Evolutionary conservation across 1,140 invertebrate species (phyloP).

Genomic region (Periplaneta americana): DNA sequence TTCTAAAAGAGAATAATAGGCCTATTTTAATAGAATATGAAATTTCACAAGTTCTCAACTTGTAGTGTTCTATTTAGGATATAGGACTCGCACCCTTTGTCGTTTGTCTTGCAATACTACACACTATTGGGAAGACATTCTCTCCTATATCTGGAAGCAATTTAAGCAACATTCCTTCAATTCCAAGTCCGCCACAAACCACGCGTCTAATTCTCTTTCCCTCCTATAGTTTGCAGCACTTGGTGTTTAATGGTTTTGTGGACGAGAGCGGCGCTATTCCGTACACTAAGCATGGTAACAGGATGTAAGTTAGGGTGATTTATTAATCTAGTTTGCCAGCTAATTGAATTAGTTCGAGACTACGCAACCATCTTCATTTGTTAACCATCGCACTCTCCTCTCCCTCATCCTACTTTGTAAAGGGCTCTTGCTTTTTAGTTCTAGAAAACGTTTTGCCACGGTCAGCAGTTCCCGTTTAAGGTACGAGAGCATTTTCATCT

Average conservation of each 20-base stretch:
- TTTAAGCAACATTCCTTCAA: neutral
- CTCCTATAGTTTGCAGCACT: neutral
- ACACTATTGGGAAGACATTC: neutral
- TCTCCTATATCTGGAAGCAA: neutral
- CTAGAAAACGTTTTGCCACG: neutral
- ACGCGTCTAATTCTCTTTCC: neutral
- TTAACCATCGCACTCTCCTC: neutral
- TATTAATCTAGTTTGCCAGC: neutral
- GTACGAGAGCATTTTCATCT: too few relatives aligned
- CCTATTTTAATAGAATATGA: too few relatives aligned
- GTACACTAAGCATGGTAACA: neutral
- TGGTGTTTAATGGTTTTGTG: neutral
- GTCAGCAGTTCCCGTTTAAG: too few relatives aligned
- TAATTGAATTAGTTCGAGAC: neutral
- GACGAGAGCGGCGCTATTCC: neutral
- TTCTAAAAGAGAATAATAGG: too few relatives aligned
- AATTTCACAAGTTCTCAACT: too few relatives aligned
- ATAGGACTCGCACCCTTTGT: neutral
- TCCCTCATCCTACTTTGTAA: neutral
- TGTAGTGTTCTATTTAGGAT: neutral
- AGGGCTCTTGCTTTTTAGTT: neutral
- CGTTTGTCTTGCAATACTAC: neutral
- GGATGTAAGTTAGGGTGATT: neutral
- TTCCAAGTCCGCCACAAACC: neutral
- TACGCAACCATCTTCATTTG: neutral